Base-by-base conservation (phyloP, 1,140 invertebrate species). In the Brachionus sp. region DNA sequence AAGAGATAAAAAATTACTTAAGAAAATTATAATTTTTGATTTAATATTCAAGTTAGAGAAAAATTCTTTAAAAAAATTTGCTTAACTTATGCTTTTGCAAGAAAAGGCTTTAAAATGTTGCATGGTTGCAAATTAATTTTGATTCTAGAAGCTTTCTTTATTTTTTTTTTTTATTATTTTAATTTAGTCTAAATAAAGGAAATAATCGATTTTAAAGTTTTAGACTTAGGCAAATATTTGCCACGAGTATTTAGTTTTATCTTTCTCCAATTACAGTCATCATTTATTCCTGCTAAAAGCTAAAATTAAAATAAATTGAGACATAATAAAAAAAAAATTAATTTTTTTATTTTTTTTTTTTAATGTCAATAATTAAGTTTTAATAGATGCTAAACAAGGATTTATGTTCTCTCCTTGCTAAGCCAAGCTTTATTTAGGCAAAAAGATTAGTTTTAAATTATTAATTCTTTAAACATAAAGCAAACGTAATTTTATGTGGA, bases 1-100 rank as follows among this genome's bases (percentile, higher is more conserved):
- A 57, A 19, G 9, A 57, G n/a, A 57, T 57, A 25, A 57, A 46
- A 29, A 29, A 50, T n/a, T 50, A n/a, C 19, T 53, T 3, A 53
- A 19, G 19, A 57, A 57, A 57, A 57, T 57, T 57, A 57, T 57
- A 57, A 57, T 57, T 57, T 57, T 57, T 57, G n/a, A 57, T 57
- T 57, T 57, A 57, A 23, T 57, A 57, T 57, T 57, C 50, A 57
- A 57, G 50, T 57, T 19, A 19, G 19, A 53, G 16, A 53, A 57
- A 16, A 57, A 57, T 57, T 57, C 19, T 19, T 57, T 23, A 57
- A 29, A 29, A 29, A 2, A 57, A 19, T 57, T 57, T 57, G 50
- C 16, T 57, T 57, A 9, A 57, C n/a, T 53, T 53, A 19, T 57
- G 50, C 50, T 6, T 23, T 53, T 16, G 50, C 50, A 53, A 57